These are phyloP conservation scores for Aphelenchoides avenae DNA, from an alignment of 1,140 invertebrate species.

Conservation along the genomic window DNA sequence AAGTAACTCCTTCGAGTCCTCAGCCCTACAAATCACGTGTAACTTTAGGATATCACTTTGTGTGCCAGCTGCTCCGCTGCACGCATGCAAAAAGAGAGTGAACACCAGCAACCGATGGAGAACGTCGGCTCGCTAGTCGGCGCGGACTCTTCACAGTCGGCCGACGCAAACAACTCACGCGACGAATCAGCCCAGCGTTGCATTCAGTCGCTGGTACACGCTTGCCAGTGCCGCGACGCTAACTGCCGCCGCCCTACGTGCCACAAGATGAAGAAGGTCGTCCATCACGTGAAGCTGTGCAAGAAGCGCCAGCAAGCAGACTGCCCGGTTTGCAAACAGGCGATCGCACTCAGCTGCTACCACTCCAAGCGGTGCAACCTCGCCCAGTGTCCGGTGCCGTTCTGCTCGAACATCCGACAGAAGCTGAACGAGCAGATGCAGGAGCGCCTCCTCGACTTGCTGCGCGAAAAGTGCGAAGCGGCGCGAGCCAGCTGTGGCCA, in stretches of 20 bases:
- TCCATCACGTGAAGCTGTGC: slow-evolving; percentile 88
- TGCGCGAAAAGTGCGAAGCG: too few species aligned
- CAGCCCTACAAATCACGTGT: too few species aligned
- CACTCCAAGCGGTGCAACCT: slow-evolving; percentile 93
- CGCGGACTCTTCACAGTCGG: slow-evolving; percentile 74
- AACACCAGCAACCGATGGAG: slow-evolving; percentile 94
- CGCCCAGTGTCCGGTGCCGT: slow-evolving; percentile 66
- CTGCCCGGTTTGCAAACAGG: slow-evolving; percentile 96
- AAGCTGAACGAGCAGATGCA: slow-evolving; percentile 90
- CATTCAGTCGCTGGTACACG: slow-evolving; percentile 94
- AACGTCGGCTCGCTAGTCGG: slow-evolving; percentile 89
- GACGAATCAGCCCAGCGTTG: slow-evolving; percentile 70
- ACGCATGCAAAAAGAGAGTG: slow-evolving; percentile 82
- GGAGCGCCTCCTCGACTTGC: too few species aligned
- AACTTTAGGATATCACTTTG: too few species aligned
- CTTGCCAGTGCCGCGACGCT: slow-evolving; percentile 89
- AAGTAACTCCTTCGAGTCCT: too few species aligned
- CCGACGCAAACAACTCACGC: slow-evolving; percentile 66
- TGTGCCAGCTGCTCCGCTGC: too few species aligned
- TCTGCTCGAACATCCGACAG: slow-evolving; percentile 95
- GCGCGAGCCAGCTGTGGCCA: too few species aligned
- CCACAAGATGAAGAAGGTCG: slow-evolving; percentile 96
- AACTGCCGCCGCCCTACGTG: slow-evolving; percentile 93
- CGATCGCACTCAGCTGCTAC: slow-evolving; percentile 94
- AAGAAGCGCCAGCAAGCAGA: slow-evolving; percentile 85